A percentile compares a stretch with the other conserved stretches of the same genome.
Conservation (phyloP, 2,888 invertebrate species). For the Clusia tigrina region DNA sequence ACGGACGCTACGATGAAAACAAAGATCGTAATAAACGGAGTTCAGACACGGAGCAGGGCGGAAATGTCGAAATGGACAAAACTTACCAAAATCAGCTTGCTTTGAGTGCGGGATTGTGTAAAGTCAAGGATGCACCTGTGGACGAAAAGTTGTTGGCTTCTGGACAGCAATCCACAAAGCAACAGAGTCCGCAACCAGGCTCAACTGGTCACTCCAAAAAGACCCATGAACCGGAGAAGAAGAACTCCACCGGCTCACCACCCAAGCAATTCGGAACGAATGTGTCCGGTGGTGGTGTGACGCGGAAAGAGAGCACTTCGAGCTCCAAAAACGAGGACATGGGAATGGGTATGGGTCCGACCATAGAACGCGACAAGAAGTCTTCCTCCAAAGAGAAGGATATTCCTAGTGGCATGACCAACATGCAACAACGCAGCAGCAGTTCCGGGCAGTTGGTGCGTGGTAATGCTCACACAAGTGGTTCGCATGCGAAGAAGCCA, state of each 20-base stretch:
- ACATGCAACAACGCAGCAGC: conserved; percentile 42
- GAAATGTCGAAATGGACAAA: conserved; percentile 69
- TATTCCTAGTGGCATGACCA: conserved; percentile 25
- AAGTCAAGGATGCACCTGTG: conserved; percentile 42
- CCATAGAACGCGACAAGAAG: conserved; percentile 43
- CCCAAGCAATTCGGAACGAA: conserved; percentile 44
- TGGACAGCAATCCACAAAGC: conserved; percentile 39
- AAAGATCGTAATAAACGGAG: conserved; percentile 47
- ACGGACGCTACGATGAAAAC: conserved; percentile 57
- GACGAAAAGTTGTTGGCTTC: conserved; percentile 35
- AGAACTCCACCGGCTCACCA: conserved; percentile 39
- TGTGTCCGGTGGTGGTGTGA: conserved; percentile 27
- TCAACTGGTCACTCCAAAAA: conserved; percentile 46
- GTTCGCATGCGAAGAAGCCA: conserved; percentile 45
- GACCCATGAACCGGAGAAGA: conserved; percentile 39
- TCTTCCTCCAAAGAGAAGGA: conserved; percentile 57
- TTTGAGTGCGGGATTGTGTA: conserved; percentile 71
- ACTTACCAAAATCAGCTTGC: conserved; percentile 74
- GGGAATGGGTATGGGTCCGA: conserved; percentile 24
- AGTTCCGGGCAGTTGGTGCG: conserved; percentile 37
- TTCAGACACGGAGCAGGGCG: conserved; percentile 53
- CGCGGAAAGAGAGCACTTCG: conserved; percentile 40
- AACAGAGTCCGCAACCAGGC: conserved; percentile 42
- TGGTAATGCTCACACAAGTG: conserved; percentile 17
- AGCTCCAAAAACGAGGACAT: conserved; percentile 67